Conservation (phyloP, 2,113 vertebrate genomes). For the Cochlearius cochlearius region DNA sequence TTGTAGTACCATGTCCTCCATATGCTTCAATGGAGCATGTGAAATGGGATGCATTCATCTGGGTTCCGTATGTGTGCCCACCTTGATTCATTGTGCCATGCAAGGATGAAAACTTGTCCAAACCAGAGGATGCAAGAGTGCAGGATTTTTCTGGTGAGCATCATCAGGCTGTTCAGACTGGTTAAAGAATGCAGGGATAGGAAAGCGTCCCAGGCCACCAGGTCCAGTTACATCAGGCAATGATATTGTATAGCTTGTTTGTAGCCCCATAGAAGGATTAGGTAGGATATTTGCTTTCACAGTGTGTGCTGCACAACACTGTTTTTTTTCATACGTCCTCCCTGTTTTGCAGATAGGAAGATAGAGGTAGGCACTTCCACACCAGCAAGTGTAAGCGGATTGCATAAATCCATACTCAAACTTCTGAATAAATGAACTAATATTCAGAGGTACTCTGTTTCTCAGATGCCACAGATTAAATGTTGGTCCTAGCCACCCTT, state of each 20-base stretch:
- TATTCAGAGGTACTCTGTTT: not conserved
- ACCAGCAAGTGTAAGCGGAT: rapidly evolving
- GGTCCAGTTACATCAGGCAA: not conserved
- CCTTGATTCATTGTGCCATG: not conserved
- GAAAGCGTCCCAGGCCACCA: not conserved
- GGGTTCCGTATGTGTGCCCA: not conserved
- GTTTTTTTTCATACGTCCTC: not conserved
- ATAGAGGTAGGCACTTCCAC: not conserved
- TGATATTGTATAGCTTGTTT: not conserved
- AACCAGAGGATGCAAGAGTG: not conserved
- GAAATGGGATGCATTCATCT: not conserved
- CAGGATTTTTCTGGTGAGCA: not conserved
- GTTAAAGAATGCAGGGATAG: not conserved
- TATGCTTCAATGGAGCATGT: not conserved
- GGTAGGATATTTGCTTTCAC: not conserved
- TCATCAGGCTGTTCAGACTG: not conserved
- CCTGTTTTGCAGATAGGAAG: not conserved
- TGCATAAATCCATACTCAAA: not conserved
- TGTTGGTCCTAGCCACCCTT: not conserved
- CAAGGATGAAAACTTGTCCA: not conserved
- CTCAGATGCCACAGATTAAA: not conserved
- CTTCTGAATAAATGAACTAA: not conserved
- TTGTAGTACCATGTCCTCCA: not conserved
- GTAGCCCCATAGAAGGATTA: not conserved
- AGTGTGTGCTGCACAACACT: not conserved